Base-by-base conservation (phyloP, 1,140 invertebrate genomes). In the Trichogramma pretiosum region DNA sequence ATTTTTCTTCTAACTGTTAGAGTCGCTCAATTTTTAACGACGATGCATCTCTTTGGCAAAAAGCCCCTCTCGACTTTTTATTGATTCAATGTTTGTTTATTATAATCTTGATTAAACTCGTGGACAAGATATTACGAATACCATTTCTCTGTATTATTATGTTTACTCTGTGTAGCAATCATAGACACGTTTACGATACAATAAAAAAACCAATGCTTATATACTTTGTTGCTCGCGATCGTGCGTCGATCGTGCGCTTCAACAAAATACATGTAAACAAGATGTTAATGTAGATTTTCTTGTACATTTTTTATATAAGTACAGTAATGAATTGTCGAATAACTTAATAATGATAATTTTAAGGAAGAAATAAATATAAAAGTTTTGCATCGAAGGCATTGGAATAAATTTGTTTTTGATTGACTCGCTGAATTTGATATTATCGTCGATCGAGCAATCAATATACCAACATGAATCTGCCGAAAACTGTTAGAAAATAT, bases 281-380 rank as follows among this genome's bases (percentile, higher is more conserved):
- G 52, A 62, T 65, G 58, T 66, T 66, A 63, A 64, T 68, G 63
- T 69, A 70, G 64, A 69, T 67, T 68, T 70, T 66, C 63, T 70
- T 70, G 65, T 70, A 70, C 59, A 68, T 70, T 68, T 67, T 66
- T 64, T 68, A 67, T 66, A 70, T 67, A 64, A 64, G 52, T 56
- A 53, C 34, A 64, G n/a, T 65, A 64, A 66, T 66, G 60, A 65
- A 64, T 60, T 58, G 52, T 52, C 53, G 52, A 59, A 60, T 54
- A 49, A 48, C 44, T 21, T 46, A 28, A 51, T 53, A 24, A 14
- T 21, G 18, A 23, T n/a, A 36, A 36, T 21, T 22, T 24, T 11
- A n/a, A 8, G 13, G 33, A 36, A 41, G 14, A 19, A 38, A 30
- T 34, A 14, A 10, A 18, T 21, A 42, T 35, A 34, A 33, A 35